These are phyloP conservation scores for Chelmon rostratus DNA, from an alignment of 2,797 vertebrate genomes.

Conservation along the genomic window DNA sequence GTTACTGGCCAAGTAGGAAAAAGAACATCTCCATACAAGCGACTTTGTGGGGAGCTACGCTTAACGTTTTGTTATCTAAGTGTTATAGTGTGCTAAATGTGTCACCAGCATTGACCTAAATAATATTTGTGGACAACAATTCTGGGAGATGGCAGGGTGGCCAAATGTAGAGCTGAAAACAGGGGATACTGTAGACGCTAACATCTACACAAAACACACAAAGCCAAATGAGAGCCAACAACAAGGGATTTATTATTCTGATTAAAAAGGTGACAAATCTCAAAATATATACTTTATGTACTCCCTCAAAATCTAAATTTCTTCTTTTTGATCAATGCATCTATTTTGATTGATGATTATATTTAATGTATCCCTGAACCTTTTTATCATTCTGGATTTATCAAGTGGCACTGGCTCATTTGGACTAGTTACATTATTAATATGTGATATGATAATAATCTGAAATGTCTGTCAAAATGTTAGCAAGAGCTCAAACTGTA, in stretches of 20 bases:
- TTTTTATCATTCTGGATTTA: neutral
- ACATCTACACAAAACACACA: neutral
- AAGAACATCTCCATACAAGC: slow-evolving; percentile 15
- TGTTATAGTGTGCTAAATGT: neutral
- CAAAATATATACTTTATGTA: slow-evolving; percentile 27
- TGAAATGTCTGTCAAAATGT: no score
- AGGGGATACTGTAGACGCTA: neutral
- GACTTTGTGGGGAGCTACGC: neutral
- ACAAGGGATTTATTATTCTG: slow-evolving; percentile 15
- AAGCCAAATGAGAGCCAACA: neutral
- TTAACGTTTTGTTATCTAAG: slow-evolving; percentile 12
- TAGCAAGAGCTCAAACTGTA: no score
- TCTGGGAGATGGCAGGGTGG: neutral
- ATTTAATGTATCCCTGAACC: neutral
- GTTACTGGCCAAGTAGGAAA: slow-evolving; percentile 53
- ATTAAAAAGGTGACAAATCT: slow-evolving; percentile 9
- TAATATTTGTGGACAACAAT: slow-evolving; percentile 40
- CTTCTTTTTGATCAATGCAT: slow-evolving; percentile 12
- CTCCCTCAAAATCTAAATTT: slow-evolving; percentile 33
- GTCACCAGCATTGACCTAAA: slow-evolving; percentile 33
- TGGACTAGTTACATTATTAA: slow-evolving; percentile 32
- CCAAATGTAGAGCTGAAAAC: slow-evolving; percentile 29
- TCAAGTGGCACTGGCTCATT: slow-evolving; percentile 1
- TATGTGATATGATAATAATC: slow-evolving; percentile 34
- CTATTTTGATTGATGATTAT: neutral